Percentiles rank a stretch among this genome's conserved stretches.
phyloP scores from a whole-genome alignment of 2,797 vertebrate genomes.

The Bothrops alternatus region DNA sequence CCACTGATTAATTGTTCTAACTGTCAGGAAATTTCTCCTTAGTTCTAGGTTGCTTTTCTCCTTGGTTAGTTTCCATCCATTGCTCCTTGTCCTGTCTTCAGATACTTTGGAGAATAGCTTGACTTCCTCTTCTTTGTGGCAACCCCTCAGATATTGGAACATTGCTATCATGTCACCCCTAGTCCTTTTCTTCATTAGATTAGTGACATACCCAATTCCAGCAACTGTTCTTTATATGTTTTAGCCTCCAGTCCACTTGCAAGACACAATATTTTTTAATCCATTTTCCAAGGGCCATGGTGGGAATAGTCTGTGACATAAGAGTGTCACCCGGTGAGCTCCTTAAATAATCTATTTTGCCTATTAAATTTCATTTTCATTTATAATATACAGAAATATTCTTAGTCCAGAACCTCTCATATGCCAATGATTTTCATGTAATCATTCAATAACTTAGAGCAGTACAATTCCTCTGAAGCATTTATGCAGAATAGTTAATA shows the following conservation, averaged over 20 bases:
- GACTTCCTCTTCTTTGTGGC: too few species aligned
- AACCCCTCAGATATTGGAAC: too few species aligned
- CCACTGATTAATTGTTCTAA: too few species aligned
- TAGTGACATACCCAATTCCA: too few species aligned
- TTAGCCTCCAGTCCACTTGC: neutral
- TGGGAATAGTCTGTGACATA: neutral
- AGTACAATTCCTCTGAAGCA: neutral
- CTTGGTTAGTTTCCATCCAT: too few species aligned
- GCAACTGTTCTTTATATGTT: too few species aligned
- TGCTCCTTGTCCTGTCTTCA: too few species aligned
- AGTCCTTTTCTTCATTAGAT: too few species aligned
- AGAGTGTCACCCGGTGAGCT: neutral
- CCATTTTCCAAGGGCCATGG: neutral
- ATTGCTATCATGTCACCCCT: too few species aligned
- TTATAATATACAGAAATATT: neutral
- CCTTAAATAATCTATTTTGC: neutral
- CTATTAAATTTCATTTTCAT: neutral
- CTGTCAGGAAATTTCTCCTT: too few species aligned
- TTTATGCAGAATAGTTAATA: neutral
- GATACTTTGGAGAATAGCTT: too few species aligned
- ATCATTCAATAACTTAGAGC: neutral
- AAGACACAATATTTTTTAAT: neutral
- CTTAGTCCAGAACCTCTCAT: neutral
- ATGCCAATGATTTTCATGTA: neutral
- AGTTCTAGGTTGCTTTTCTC: too few species aligned